Percentiles rank a stretch among this genome's conserved stretches.
phyloP scores from a whole-genome alignment of 2,113 vertebrate genomes.

The rat (Rattus norvegicus) region GRCr8 NC_086035.1:8093501-8094000 shows the following conservation, averaged over 20 bases:
- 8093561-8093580: background rate
- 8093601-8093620: conserved; percentile 41
- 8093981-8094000: background rate
- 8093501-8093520: background rate
- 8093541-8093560: background rate
- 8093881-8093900: background rate
- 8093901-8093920: background rate
- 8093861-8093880: background rate
- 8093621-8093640: conserved; percentile 70
- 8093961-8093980: background rate
- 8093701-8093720: background rate
- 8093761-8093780: background rate
- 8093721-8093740: background rate
- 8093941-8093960: background rate
- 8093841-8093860: background rate
- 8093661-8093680: background rate
- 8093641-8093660: conserved; percentile 61
- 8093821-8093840: background rate
- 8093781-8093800: background rate
- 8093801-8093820: background rate
- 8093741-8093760: background rate
- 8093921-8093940: background rate
- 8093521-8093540: conserved; percentile 31
- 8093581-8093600: background rate
- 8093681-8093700: conserved; percentile 47